phyloP scores from a whole-genome alignment of 2,888 invertebrate species.

The Kryphioiulus occultus region DNA sequence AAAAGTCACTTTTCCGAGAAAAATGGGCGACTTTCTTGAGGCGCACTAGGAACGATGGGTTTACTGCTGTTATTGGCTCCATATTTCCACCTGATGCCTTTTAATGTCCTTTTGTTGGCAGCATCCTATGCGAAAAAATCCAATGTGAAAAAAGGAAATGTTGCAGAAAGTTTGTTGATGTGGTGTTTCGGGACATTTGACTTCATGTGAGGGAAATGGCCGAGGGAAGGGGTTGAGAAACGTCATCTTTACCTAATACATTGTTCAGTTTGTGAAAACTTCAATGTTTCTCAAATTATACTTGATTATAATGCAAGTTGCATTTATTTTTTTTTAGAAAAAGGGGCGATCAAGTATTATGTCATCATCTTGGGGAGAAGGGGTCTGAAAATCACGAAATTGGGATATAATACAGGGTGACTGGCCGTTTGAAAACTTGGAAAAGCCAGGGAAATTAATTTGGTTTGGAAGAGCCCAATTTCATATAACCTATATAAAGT shows the following conservation, averaged over 20 bases:
- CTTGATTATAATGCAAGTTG: background rate
- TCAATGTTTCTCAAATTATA: no score
- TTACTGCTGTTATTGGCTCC: constrained; percentile 13
- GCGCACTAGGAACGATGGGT: background rate
- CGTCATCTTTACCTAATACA: background rate
- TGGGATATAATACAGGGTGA: no score
- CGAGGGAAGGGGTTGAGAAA: background rate
- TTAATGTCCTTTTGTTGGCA: background rate
- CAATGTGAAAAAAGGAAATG: background rate
- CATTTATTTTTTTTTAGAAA: no score
- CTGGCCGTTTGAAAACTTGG: no score
- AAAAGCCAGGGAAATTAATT: no score
- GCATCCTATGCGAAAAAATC: background rate
- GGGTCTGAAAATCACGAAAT: no score
- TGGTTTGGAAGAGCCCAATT: no score
- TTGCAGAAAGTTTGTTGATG: background rate
- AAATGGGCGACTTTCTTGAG: constrained; percentile 2
- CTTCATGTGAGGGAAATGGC: background rate
- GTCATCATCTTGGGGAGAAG: no score
- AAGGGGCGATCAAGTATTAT: no score
- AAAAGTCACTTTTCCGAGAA: background rate
- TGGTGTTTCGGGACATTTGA: background rate
- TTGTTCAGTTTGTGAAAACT: background rate
- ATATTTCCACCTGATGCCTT: constrained; percentile 38
- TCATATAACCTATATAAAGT: no score